These are phyloP conservation scores for Latrodectus geometricus DNA, from an alignment of 1,140 invertebrate species.

Conservation along the genomic window DNA sequence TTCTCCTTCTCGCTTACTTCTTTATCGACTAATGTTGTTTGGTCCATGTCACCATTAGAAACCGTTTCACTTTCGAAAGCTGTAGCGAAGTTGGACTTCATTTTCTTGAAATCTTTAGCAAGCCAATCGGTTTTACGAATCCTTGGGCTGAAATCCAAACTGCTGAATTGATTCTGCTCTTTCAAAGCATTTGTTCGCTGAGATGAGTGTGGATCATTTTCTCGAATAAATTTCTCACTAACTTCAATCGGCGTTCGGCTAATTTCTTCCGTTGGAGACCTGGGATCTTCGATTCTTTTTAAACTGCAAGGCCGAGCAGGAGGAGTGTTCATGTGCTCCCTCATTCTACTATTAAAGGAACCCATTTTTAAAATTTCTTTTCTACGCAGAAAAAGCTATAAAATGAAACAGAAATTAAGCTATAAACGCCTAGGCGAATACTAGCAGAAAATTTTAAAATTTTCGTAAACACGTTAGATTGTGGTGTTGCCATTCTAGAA, in stretches of 20 bases:
- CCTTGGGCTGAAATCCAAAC: conserved; percentile 15
- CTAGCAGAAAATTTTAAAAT: conserved; percentile 2
- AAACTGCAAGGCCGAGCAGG: conserved; percentile 8
- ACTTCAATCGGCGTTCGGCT: conserved; percentile 58
- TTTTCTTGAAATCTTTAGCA: conserved; percentile 33
- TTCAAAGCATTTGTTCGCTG: conserved; percentile 11
- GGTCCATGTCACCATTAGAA: conserved; percentile 12
- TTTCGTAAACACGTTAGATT: conserved; percentile 5
- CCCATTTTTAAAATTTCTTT: conserved; percentile 23
- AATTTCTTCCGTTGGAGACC: conserved; percentile 53
- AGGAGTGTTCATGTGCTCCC: conserved; percentile 10
- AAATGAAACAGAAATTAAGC: background rate
- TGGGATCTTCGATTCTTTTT: conserved; percentile 48
- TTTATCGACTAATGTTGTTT: conserved; percentile 22
- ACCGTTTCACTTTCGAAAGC: conserved; percentile 12
- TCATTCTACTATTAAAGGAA: conserved; percentile 16
- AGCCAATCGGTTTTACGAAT: conserved; percentile 10
- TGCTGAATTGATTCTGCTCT: conserved; percentile 19
- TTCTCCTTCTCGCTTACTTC: conserved; percentile 31
- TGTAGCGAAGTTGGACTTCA: conserved; percentile 20
- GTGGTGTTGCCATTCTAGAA: background rate
- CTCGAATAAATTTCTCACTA: conserved; percentile 12
- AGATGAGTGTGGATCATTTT: background rate
- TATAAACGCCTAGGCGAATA: background rate
- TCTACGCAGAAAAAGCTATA: background rate